Conservation (phyloP, 2,797 vertebrate genomes). For the Platyrinchus mystaceus region DNA sequence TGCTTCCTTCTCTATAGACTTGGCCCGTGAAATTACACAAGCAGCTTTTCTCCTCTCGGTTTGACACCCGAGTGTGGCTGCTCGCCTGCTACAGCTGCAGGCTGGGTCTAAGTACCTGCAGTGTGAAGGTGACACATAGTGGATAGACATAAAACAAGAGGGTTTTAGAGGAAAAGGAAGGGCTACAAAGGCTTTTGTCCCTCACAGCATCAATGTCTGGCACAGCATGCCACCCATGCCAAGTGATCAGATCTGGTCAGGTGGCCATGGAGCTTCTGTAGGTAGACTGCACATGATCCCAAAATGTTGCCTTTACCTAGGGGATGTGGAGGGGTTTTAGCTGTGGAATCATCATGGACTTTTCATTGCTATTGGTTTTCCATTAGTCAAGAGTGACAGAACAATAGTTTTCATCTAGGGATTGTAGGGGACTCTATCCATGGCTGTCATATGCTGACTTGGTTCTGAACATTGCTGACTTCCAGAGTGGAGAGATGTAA, state of each 20-base stretch:
- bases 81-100: not conserved
- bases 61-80: not conserved
- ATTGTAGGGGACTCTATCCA: not conserved
- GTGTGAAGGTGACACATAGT: not conserved
- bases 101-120: not conserved
- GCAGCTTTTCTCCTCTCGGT: not conserved
- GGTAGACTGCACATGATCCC: not conserved
- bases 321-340: not conserved
- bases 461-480: not conserved
- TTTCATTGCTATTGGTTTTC: not conserved
- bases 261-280: not conserved
- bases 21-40: not conserved
- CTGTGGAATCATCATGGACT: not conserved
- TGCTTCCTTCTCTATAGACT: not conserved
- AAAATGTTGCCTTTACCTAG: not conserved
- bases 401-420: not conserved
- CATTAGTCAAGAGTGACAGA: not conserved
- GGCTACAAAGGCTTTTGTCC: not conserved
- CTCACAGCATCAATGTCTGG: not conserved
- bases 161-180: not conserved
- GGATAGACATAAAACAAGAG: not conserved
- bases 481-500: not conserved
- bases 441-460: not conserved
- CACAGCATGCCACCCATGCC: not conserved
- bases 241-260: not conserved